Evolutionary conservation across 1,140 invertebrate genomes (phyloP).

Genomic region (Lepidotrigona ventralis): DNA sequence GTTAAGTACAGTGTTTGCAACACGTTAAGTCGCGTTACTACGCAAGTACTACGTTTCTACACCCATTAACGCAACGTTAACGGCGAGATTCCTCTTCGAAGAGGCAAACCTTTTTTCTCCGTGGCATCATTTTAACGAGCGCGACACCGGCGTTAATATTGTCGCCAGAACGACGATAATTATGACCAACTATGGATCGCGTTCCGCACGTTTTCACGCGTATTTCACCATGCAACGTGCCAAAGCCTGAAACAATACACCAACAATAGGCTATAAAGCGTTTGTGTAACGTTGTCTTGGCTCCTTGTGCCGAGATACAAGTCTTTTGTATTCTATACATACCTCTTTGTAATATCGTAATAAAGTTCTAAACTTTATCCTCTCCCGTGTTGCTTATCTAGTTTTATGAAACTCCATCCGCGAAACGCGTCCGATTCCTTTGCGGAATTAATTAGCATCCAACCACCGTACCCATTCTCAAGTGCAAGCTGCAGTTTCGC

Average conservation of each 20-base stretch:
- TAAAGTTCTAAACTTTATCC: neutral
- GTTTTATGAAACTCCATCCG: conserved; percentile 26
- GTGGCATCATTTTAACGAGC: conserved; percentile 2
- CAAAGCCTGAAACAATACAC: conserved; percentile 29
- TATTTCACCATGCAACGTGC: neutral
- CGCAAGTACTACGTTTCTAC: neutral
- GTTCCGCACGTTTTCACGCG: neutral
- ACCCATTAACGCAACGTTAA: neutral
- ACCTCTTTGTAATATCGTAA: neutral
- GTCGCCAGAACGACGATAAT: conserved; percentile 10
- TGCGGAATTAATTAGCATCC: neutral
- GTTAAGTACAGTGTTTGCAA: neutral
- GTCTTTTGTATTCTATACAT: neutral
- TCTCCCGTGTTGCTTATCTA: too few species aligned
- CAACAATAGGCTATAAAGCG: conserved; percentile 55
- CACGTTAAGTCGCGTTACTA: too few species aligned
- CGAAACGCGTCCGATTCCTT: neutral
- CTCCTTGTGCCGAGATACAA: neutral
- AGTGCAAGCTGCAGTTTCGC: too few species aligned
- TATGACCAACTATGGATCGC: conserved; percentile 15
- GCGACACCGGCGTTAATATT: conserved; percentile 7
- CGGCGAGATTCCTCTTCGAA: neutral
- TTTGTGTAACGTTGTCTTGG: conserved; percentile 30
- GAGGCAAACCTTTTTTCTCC: neutral
- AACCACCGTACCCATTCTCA: too few species aligned